These are phyloP conservation scores for Scrobipalpa costella DNA, from an alignment of 2,888 invertebrate genomes.

Conservation along the genomic window DNA sequence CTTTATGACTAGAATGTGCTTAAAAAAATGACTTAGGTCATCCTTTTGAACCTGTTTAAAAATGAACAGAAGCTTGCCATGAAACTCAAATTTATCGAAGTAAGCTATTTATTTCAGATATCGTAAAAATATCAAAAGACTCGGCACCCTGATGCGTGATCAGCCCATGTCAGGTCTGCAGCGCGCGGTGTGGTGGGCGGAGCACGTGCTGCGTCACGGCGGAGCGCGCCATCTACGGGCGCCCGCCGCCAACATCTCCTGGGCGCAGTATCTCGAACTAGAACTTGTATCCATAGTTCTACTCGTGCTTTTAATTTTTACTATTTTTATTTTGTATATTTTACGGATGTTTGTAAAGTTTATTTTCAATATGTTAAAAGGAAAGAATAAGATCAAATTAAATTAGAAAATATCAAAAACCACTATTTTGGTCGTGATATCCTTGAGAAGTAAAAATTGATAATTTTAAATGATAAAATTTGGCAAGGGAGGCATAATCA, in stretches of 20 bases:
- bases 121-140: constrained; percentile 37
- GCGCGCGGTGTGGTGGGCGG: constrained; percentile 51
- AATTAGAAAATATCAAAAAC: not conserved
- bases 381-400: not conserved
- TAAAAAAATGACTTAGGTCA: too few relatives aligned
- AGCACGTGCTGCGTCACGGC: constrained; percentile 46
- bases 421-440: too few relatives aligned
- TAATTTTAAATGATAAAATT: too few relatives aligned
- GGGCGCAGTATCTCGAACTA: constrained; percentile 40
- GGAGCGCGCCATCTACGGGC: constrained; percentile 44
- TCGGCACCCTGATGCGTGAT: constrained; percentile 35
- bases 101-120: constrained; percentile 39
- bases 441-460: too few relatives aligned
- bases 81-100: too few relatives aligned
- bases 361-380: not conserved
- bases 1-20: too few relatives aligned
- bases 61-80: too few relatives aligned
- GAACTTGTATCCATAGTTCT: constrained; percentile 31
- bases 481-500: too few relatives aligned
- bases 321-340: not conserved
- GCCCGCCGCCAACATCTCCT: constrained; percentile 42
- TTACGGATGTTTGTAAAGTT: not conserved
- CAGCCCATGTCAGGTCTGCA: constrained; percentile 42
- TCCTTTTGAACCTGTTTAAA: too few relatives aligned
- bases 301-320: not conserved